A percentile compares a stretch with the other conserved stretches of the same genome.
Evolutionary conservation across 2,797 vertebrate genomes (phyloP).

Genomic region (Pogonophryne albipinna): DNA sequence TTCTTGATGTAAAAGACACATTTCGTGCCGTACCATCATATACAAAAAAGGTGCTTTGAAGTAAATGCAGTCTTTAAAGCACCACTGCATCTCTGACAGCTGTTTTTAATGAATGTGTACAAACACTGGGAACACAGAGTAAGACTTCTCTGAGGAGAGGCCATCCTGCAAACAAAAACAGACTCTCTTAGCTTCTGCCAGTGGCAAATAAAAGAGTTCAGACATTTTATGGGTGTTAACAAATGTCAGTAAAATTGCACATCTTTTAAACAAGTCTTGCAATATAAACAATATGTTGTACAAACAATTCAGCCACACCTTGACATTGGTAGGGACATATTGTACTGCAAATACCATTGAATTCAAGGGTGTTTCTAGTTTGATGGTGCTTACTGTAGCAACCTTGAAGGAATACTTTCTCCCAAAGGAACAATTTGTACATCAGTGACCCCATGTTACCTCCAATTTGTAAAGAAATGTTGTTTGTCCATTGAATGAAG

Average conservation of each 20-base stretch:
- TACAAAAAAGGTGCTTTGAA: conserved; percentile 14
- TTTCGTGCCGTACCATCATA: not conserved
- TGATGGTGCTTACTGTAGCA: not conserved
- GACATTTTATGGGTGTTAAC: conserved; percentile 12
- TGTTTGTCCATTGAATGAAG: too few relatives aligned
- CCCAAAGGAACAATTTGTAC: too few relatives aligned
- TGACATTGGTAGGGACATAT: not conserved
- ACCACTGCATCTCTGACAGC: conserved; percentile 25
- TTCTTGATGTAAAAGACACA: not conserved
- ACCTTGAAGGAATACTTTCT: not conserved
- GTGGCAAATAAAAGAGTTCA: not conserved
- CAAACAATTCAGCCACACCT: not conserved
- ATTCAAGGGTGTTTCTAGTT: not conserved
- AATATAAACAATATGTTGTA: not conserved
- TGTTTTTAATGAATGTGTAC: conserved; percentile 50
- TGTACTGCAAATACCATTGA: not conserved
- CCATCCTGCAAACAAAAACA: conserved; percentile 25
- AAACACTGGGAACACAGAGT: conserved; percentile 31
- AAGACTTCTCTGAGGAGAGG: conserved; percentile 32
- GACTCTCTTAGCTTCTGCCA: not conserved
- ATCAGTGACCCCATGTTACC: too few relatives aligned
- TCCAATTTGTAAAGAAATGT: too few relatives aligned
- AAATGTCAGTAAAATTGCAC: conserved; percentile 27
- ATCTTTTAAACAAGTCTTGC: conserved; percentile 19
- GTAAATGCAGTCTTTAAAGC: conserved; percentile 29